These are phyloP conservation scores for Paramuricea clavata DNA, from an alignment of 92 coral and sea anemone species.

Conservation along the genomic window DNA sequence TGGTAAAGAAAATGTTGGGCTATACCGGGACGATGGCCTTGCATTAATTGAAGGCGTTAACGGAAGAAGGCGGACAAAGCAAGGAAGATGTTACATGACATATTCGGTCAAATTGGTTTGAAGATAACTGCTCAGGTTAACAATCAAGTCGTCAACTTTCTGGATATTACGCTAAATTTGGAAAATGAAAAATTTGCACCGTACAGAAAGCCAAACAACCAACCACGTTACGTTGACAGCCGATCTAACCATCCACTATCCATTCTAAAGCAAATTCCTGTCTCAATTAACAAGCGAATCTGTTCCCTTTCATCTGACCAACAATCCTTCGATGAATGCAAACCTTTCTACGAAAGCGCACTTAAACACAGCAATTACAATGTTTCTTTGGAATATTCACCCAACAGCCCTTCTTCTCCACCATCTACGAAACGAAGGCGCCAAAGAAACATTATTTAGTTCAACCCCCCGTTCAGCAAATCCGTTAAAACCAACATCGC, in stretches of 20 bases:
- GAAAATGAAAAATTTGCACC: background rate
- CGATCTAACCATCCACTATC: slow-evolving; percentile 29
- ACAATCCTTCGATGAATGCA: no score
- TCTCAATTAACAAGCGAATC: no score
- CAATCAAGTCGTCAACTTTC: background rate
- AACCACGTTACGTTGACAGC: background rate
- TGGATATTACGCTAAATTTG: slow-evolving; percentile 26
- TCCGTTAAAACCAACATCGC: no score
- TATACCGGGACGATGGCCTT: slow-evolving; percentile 45
- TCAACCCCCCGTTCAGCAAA: no score
- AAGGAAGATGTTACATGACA: background rate
- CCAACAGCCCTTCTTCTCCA: no score
- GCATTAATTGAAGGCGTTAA: background rate
- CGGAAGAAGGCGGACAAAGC: slow-evolving; percentile 27
- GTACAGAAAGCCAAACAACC: slow-evolving; percentile 27
- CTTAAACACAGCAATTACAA: no score
- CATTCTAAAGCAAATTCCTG: no score
- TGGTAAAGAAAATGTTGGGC: slow-evolving; percentile 21
- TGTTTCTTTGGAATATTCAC: no score
- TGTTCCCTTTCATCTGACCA: no score
- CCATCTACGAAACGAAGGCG: no score
- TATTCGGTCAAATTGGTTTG: slow-evolving; percentile 5
- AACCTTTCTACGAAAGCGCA: no score
- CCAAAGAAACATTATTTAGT: no score
- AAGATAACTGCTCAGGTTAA: slow-evolving; percentile 10